Base-by-base conservation (phyloP, 2,797 vertebrate genomes). In the Selene dorsalis region DNA sequence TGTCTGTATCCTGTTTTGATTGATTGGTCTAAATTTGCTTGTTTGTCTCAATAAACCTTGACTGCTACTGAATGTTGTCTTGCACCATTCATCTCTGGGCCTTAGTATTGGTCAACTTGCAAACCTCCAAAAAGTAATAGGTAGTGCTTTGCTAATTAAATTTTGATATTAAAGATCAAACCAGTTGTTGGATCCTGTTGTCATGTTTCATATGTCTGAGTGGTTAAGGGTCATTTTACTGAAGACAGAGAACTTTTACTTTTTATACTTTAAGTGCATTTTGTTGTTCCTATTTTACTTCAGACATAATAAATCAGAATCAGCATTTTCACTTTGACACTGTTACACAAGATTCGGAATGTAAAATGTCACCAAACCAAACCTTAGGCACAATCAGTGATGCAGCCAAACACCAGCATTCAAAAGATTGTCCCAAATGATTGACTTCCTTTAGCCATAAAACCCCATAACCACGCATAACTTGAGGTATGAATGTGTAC, bases 121-220 rank as follows among this genome's bases (percentile, higher is more conserved):
- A 30, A 30, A 30, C 2, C 28, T 7, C 32, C 32, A 32, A 32
- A 32, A 4, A 32, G 3, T 32, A 32, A 32, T 32, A 32, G 32
- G 32, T 32, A 7, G 32, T 30, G 30, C n/a, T n/a, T n/a, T n/a
- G n/a, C n/a, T n/a, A n/a, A n/a, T n/a, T n/a, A n/a, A n/a, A n/a
- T n/a, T n/a, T 30, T 30, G 28, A 30, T 30, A 30, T 30, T 62
- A 28, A 69, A 45, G 26, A 38, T 55, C 53, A 53, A 62, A 69
- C n/a, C 26, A 24, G 32, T 60, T n/a, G 47, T 4, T 56, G 32
- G 20, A 1, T 14, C 22, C 2, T 4, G 6, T 22, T 20, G 7
- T 52, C 1, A 8, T 0, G 0, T 67, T 62, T 66, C 22, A 39
- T 38, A 43, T 53, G 1, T 55, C n/a, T 43, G 1, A 32, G 57